phyloP scores from a whole-genome alignment of 2,888 invertebrate species.

The Rhimphoctona megacephalus region DNA sequence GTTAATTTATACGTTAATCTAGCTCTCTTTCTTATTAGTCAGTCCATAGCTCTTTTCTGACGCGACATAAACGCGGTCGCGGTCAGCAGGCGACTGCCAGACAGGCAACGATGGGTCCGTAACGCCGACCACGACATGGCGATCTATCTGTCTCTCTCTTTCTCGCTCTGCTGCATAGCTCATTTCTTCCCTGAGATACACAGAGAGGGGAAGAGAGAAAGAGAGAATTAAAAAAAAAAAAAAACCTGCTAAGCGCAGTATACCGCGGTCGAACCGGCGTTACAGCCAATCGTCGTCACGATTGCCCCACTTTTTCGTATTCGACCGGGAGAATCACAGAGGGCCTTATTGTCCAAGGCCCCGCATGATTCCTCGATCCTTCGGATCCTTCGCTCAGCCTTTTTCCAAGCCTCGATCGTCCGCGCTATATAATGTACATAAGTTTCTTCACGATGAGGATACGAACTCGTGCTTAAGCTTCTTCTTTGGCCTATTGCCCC shows the following conservation, averaged over 20 bases:
- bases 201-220: background rate
- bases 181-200: slow-evolving; percentile 16
- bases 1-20: slow-evolving; percentile 17
- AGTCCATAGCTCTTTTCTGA: slow-evolving; percentile 79
- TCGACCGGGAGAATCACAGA: slow-evolving; percentile 9
- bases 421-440: background rate
- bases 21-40: slow-evolving; percentile 50
- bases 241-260: slow-evolving; percentile 28
- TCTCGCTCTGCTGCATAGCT: slow-evolving; percentile 25
- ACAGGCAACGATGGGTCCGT: slow-evolving; percentile 71
- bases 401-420: slow-evolving; percentile 3
- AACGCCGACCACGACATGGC: slow-evolving; percentile 61
- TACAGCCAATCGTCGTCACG: slow-evolving; percentile 39
- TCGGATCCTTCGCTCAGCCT: slow-evolving; percentile 36
- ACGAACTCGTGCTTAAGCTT: background rate
- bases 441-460: background rate
- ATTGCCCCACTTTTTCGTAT: slow-evolving; percentile 37
- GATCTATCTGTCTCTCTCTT: slow-evolving; percentile 44
- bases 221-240: background rate
- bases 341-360: slow-evolving; percentile 56
- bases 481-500: slow-evolving; percentile 21
- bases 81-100: slow-evolving; percentile 83
- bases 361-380: slow-evolving; percentile 48
- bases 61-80: slow-evolving; percentile 81
- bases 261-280: slow-evolving; percentile 45